A percentile compares a stretch with the other conserved stretches of the same genome.
Evolutionary conservation across 2,888 invertebrate genomes (phyloP).

Genomic region (Xanthia icteritia): DNA sequence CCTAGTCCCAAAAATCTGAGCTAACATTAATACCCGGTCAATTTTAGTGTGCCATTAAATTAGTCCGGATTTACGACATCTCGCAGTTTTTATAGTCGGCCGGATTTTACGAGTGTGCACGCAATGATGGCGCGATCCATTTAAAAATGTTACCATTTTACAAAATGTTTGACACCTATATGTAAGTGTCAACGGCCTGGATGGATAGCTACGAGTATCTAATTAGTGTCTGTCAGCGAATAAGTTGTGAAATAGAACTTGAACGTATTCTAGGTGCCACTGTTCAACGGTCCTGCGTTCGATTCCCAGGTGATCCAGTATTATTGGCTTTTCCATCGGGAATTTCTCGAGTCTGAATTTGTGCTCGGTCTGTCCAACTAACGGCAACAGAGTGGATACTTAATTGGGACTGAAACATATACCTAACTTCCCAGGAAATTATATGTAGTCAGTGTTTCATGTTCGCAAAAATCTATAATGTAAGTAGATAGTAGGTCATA

Average conservation of each 20-base stretch:
- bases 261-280: neutral
- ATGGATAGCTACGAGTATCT: constrained; percentile 14
- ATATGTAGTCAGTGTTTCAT: neutral
- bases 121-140: constrained; percentile 48
- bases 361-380: neutral
- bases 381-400: too few species aligned
- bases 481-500: constrained; percentile 1
- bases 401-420: neutral
- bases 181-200: constrained; percentile 28
- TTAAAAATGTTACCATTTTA: constrained; percentile 51
- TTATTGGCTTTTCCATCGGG: neutral
- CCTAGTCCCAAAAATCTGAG: constrained; percentile 36
- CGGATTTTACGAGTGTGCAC: constrained; percentile 60
- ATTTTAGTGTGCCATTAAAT: constrained; percentile 64
- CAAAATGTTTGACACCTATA: constrained; percentile 50
- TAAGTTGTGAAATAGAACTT: neutral
- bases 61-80: constrained; percentile 61
- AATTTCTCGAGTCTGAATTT: neutral
- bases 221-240: constrained; percentile 5
- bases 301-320: neutral
- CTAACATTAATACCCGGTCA: constrained; percentile 46
- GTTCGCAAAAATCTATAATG: constrained; percentile 3
- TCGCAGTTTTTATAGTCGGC: constrained; percentile 64
- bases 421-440: neutral
- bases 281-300: too few species aligned